Conservation (phyloP, 2,797 vertebrate species). For the Sebastes variabilis region DNA sequence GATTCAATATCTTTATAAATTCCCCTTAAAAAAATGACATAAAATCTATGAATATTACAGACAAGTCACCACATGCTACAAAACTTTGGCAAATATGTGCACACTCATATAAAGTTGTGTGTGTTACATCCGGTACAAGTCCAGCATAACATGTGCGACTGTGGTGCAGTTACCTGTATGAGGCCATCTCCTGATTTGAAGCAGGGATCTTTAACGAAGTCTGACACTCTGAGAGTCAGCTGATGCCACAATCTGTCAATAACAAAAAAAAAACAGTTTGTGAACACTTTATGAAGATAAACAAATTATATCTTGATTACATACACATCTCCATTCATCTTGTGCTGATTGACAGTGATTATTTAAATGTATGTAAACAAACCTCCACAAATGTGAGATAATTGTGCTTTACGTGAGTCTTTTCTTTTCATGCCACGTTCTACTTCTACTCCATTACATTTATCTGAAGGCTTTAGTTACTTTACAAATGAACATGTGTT, state of each 20-base stretch:
- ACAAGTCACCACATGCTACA: neutral
- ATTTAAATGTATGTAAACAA: no score
- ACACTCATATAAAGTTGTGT: neutral
- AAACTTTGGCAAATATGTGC: neutral
- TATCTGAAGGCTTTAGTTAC: no score
- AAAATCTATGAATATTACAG: neutral
- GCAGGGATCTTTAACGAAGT: slow-evolving; percentile 93
- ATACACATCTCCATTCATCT: neutral
- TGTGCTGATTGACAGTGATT: no score
- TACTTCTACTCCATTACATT: no score
- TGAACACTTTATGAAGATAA: neutral
- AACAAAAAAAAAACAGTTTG: neutral
- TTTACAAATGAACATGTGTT: no score
- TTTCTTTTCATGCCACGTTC: no score
- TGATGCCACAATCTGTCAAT: slow-evolving; percentile 93
- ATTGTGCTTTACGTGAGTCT: no score
- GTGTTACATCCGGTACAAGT: neutral
- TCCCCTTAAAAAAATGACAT: neutral
- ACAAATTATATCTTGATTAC: neutral
- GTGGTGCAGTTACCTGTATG: slow-evolving; percentile 74
- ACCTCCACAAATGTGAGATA: no score
- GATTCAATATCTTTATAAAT: neutral
- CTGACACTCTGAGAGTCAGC: slow-evolving; percentile 91
- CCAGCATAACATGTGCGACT: neutral
- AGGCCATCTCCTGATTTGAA: slow-evolving; percentile 93